Base-by-base conservation (phyloP, 1,140 invertebrate genomes). In the Brachionus koreanus region DNA sequence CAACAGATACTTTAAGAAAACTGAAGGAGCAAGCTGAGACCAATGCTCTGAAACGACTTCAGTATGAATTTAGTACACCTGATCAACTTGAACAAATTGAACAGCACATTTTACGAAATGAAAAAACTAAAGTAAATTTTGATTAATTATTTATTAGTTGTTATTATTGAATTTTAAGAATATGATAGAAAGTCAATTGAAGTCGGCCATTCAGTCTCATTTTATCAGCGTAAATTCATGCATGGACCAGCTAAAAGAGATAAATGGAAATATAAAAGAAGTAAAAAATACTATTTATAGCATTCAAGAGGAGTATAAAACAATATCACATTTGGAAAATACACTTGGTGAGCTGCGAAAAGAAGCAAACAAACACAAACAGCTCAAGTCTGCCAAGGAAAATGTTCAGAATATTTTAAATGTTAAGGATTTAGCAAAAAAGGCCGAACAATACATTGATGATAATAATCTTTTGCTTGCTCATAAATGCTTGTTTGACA, bases 321-420 rank as follows among this genome's bases (percentile, higher is more conserved):
- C 57, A 25, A 69, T 82, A n/a, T 65, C 79, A n/a, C 79, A 65
- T 42, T 43, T 82, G 29, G 57, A 82, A 37, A 65, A 65, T 5
- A 82, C 57, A 35, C 79, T 82, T 67, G 65, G 57, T 42, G 79
- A 82, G 19, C 16, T 82, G 19, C 33, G 79, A 49, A 65, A 67
- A 12, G 79, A 82, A 35, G 79, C 79, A 1, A 65, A 12, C 5
- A 65, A 46, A 33, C 57, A 82, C 19, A 82, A 65, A 37, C 79
- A 82, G 35, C 23, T 82, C 0, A 65, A 65, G 16, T 65, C 57
- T 10, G 79, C 79, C 35, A 65, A 82, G 43, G 79, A 65, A 37
- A 82, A 82, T 82, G 57, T 82, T 13, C 39, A 82, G 42, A 65
- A 82, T 69, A 82, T 82, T 46, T 5, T 82, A 52, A 82, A 82